Evolutionary conservation across 1,140 invertebrate genomes (phyloP).

Genomic region (Philopotamus ludificatus): DNA sequence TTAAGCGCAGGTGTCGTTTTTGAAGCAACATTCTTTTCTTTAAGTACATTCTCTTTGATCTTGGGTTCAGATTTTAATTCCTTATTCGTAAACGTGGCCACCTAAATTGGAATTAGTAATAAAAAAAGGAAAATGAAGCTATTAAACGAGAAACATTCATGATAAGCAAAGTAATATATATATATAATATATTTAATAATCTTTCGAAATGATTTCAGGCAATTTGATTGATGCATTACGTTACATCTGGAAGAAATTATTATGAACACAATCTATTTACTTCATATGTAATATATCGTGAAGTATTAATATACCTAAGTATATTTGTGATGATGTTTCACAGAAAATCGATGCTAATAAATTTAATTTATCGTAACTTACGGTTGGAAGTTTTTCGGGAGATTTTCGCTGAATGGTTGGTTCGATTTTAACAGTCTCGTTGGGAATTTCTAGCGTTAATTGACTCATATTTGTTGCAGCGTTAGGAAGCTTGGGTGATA

Average conservation of each 20-base stretch:
- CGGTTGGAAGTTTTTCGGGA: background rate
- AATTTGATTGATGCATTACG: too few relatives aligned
- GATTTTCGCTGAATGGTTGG: background rate
- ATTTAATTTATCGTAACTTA: too few relatives aligned
- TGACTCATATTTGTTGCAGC: conserved; percentile 10
- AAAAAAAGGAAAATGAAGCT: conserved; percentile 29
- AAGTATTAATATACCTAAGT: too few relatives aligned
- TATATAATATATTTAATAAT: too few relatives aligned
- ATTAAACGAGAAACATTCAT: conserved; percentile 15
- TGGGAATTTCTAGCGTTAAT: conserved; percentile 16
- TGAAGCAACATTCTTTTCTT: conserved; percentile 33
- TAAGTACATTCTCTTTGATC: conserved; percentile 32
- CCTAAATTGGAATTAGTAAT: conserved; percentile 34
- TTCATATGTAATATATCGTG: too few relatives aligned
- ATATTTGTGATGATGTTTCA: too few relatives aligned
- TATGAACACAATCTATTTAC: too few relatives aligned
- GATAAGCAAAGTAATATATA: too few relatives aligned
- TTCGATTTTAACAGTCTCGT: conserved; percentile 1
- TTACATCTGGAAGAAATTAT: too few relatives aligned
- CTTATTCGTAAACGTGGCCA: conserved; percentile 29
- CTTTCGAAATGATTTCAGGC: too few relatives aligned
- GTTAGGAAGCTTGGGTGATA: background rate
- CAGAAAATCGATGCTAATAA: too few relatives aligned
- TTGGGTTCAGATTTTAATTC: conserved; percentile 31
- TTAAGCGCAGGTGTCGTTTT: conserved; percentile 30